phyloP scores from a whole-genome alignment of 1,140 invertebrate genomes.

The Anthonomus grandis region DNA sequence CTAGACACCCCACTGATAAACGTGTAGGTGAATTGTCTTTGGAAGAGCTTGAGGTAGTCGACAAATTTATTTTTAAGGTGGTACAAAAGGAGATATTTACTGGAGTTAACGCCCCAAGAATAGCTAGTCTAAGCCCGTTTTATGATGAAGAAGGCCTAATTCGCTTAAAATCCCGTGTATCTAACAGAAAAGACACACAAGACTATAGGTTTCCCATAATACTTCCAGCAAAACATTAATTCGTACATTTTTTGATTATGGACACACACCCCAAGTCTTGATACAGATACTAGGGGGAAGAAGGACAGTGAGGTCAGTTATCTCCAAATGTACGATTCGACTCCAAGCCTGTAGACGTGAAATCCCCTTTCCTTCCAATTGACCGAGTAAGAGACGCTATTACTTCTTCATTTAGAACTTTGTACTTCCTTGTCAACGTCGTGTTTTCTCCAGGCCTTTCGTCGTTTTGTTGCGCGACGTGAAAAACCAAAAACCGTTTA shows the following conservation, averaged over 20 bases:
- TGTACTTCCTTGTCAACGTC: neutral
- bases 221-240: constrained; percentile 32
- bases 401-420: constrained; percentile 10
- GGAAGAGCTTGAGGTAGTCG: constrained; percentile 25
- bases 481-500: constrained; percentile 11
- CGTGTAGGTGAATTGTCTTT: too few species aligned
- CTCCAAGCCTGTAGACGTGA: constrained; percentile 29
- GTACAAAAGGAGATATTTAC: constrained; percentile 1
- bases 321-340: constrained; percentile 35
- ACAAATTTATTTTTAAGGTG: constrained; percentile 24
- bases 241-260: constrained; percentile 17
- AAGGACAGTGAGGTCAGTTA: constrained; percentile 30
- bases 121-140: neutral
- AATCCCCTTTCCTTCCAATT: too few species aligned
- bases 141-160: constrained; percentile 11
- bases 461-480: constrained; percentile 8
- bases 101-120: neutral
- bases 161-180: constrained; percentile 37
- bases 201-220: constrained; percentile 35
- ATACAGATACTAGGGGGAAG: constrained; percentile 26
- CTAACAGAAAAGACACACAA: constrained; percentile 27
- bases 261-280: constrained; percentile 7
- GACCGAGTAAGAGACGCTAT: constrained; percentile 38
- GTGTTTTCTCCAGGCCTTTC: neutral
- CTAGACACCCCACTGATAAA: constrained; percentile 29